A percentile compares a stretch with the other conserved stretches of the same genome.
Evolutionary conservation across 2,797 vertebrate species (phyloP).

Genomic region (Gymnoscopelus microlampas): DNA sequence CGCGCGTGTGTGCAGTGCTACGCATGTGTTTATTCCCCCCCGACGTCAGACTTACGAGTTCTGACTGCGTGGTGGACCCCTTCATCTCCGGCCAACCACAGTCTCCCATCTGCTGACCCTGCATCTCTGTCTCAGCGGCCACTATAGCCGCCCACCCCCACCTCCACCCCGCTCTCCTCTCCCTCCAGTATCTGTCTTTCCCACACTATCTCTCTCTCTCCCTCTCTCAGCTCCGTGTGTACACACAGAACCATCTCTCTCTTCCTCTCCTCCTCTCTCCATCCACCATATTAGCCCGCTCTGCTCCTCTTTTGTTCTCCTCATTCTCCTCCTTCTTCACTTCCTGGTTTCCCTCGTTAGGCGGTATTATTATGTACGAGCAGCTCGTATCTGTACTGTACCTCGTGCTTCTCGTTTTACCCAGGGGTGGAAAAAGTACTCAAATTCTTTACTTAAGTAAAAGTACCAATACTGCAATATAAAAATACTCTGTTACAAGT

Average conservation of each 20-base stretch:
- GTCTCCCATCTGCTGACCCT: conserved; percentile 49
- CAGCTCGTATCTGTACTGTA: too few relatives aligned
- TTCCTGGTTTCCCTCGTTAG: conserved; percentile 29
- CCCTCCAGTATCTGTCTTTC: conserved; percentile 10
- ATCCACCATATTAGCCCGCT: conserved; percentile 19
- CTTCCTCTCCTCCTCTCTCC: conserved; percentile 26
- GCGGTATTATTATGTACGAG: background rate
- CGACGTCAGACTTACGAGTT: conserved; percentile 29
- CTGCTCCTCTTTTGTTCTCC: background rate
- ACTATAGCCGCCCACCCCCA: conserved; percentile 10
- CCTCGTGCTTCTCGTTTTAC: background rate
- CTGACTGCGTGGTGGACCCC: conserved; percentile 26
- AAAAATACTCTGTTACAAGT: too few relatives aligned
- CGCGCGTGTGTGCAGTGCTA: background rate
- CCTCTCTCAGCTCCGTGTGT: conserved; percentile 23
- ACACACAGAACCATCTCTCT: conserved; percentile 5
- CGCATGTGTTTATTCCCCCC: conserved; percentile 35
- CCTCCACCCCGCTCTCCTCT: background rate
- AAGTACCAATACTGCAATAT: too few relatives aligned
- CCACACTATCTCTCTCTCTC: conserved; percentile 27
- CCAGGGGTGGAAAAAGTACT: too few relatives aligned
- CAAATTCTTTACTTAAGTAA: too few relatives aligned
- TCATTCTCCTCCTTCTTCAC: conserved; percentile 21
- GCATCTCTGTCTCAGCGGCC: conserved; percentile 46
- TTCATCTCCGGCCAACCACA: conserved; percentile 41